These are phyloP conservation scores for Micropterix aruncella DNA, from an alignment of 2,888 invertebrate genomes.

Conservation along the genomic window DNA sequence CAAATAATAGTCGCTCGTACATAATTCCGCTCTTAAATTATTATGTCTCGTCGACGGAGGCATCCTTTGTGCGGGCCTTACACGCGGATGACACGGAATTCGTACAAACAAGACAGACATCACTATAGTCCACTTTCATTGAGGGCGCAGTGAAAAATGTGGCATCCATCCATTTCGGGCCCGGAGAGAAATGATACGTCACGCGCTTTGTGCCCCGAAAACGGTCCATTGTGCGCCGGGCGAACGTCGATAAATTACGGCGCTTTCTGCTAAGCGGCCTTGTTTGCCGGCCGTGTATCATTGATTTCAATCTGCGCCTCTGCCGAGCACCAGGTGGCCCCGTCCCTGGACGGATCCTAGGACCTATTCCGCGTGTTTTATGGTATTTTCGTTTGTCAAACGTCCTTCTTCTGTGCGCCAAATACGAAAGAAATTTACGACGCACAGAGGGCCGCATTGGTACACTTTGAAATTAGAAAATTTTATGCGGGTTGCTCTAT, in stretches of 20 bases:
- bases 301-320: too few species aligned
- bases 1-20: neutral
- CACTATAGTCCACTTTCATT: neutral
- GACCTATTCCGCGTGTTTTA: neutral
- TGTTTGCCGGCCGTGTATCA: too few species aligned
- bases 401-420: too few species aligned
- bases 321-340: neutral
- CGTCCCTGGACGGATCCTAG: neutral
- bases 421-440: neutral
- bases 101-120: neutral
- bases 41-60: neutral
- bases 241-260: neutral
- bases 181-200: neutral
- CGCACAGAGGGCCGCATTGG: too few species aligned
- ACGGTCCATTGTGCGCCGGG: neutral
- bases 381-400: neutral
- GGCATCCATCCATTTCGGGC: neutral
- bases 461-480: too few species aligned
- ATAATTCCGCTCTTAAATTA: neutral
- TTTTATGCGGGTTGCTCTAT: too few species aligned
- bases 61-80: neutral
- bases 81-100: neutral
- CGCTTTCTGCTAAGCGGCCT: neutral
- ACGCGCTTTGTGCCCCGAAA: neutral
- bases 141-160: neutral